Percentiles rank a stretch among this genome's conserved stretches.
These are phyloP conservation scores for Cephus cinctus DNA, from an alignment of 1,140 invertebrate species.

Conservation along the genomic window DNA sequence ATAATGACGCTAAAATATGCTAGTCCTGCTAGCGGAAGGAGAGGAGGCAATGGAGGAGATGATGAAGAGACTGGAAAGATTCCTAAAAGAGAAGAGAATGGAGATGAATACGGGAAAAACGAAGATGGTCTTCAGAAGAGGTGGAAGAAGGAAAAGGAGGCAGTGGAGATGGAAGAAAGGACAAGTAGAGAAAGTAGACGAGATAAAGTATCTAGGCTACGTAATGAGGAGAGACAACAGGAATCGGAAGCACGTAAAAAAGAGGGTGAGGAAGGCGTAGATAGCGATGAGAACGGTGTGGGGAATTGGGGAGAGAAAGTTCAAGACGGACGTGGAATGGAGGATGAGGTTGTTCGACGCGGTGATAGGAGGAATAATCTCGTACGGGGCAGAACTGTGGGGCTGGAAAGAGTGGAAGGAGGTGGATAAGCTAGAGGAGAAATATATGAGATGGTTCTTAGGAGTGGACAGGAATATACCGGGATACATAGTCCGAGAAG, in stretches of 20 bases:
- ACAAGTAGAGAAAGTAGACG: conserved; percentile 6
- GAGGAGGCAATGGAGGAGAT: conserved; percentile 6
- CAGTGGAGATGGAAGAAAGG: conserved; percentile 8
- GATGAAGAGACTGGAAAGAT: background rate
- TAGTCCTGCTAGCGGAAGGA: background rate
- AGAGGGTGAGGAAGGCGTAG: background rate
- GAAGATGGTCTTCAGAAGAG: background rate
- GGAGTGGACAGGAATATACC: conserved; percentile 1
- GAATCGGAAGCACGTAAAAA: too few relatives aligned
- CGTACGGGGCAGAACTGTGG: too few relatives aligned
- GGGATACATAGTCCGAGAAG: background rate
- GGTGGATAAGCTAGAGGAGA: too few relatives aligned
- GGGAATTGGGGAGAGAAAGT: conserved; percentile 6
- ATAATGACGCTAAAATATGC: background rate
- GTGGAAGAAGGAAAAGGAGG: conserved; percentile 1
- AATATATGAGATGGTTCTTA: conserved; percentile 2
- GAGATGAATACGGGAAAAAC: background rate
- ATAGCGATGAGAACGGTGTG: conserved; percentile 1
- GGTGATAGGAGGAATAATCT: background rate
- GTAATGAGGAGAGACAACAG: background rate
- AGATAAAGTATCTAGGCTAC: conserved; percentile 3
- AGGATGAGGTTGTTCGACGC: conserved; percentile 3
- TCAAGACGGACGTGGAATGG: background rate
- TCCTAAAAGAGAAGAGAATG: background rate
- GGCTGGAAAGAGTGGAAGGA: too few relatives aligned